Evolutionary conservation across 35 echinoderm and acorn worm genomes (phyloP).

Genomic region (Amphiura filiformis): DNA sequence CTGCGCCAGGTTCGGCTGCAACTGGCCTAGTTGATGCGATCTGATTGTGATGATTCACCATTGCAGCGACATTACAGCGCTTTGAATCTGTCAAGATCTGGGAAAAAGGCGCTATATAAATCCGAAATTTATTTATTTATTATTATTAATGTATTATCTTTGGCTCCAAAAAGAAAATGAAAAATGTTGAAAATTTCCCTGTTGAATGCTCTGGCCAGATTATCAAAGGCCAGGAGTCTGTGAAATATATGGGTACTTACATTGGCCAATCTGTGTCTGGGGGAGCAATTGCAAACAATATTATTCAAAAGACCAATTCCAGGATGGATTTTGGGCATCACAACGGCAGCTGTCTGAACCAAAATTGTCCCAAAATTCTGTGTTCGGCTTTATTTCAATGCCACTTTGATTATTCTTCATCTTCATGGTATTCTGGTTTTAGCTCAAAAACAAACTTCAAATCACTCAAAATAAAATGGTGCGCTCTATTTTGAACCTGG

Average conservation of each 20-base stretch:
- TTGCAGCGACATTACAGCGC: too few species aligned
- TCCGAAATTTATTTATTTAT: too few species aligned
- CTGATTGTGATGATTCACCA: too few species aligned
- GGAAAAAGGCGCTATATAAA: too few species aligned
- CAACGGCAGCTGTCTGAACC: not conserved
- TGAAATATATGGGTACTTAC: not conserved
- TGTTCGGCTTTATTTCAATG: not conserved
- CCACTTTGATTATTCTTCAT: not conserved
- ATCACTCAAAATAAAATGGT: constrained; percentile 9
- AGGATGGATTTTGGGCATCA: not conserved
- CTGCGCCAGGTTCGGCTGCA: too few species aligned
- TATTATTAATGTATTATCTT: constrained; percentile 30
- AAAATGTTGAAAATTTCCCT: not conserved
- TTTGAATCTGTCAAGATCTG: too few species aligned
- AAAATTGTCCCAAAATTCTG: not conserved
- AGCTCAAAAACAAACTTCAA: constrained; percentile 2
- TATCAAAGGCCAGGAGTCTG: not conserved
- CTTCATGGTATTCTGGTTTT: not conserved
- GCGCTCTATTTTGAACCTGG: not conserved
- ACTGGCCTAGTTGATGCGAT: too few species aligned
- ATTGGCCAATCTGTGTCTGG: not conserved
- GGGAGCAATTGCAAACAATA: not conserved
- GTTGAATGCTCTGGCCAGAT: not conserved
- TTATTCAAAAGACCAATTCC: not conserved
- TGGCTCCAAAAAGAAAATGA: not conserved